Evolutionary conservation across 1,140 invertebrate genomes (phyloP).

Genomic region (Drosophila eugracilis): DNA sequence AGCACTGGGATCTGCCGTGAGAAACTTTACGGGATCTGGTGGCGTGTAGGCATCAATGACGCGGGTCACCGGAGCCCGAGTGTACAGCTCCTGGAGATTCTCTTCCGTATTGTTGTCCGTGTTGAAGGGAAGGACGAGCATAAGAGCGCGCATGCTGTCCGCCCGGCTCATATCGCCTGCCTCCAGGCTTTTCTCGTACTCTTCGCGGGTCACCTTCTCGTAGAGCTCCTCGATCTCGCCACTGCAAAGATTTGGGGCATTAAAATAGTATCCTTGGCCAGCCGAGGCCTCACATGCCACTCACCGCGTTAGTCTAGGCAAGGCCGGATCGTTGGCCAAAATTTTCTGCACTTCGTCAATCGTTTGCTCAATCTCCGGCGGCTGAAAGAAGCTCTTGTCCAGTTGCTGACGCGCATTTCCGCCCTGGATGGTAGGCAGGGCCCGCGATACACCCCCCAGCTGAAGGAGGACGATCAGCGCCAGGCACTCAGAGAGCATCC

Average conservation of each 20-base stretch:
- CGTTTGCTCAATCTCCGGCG: conserved; percentile 84
- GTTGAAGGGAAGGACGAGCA: conserved; percentile 87
- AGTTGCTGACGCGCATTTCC: conserved; percentile 59
- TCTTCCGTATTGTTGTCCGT: conserved; percentile 85
- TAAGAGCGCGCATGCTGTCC: conserved; percentile 86
- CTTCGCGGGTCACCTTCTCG: conserved; percentile 86
- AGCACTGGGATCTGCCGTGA: conserved; percentile 69
- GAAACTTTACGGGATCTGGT: conserved; percentile 74
- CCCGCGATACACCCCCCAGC: conserved; percentile 19
- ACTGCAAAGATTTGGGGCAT: conserved; percentile 45
- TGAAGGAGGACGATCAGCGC: conserved; percentile 25
- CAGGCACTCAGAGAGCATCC: conserved; percentile 34
- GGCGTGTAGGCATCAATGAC: conserved; percentile 78
- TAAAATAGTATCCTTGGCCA: neutral
- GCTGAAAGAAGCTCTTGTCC: conserved; percentile 76
- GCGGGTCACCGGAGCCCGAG: conserved; percentile 75
- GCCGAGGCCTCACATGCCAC: neutral
- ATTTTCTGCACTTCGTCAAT: conserved; percentile 87
- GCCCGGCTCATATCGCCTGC: conserved; percentile 84
- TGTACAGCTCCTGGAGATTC: conserved; percentile 83
- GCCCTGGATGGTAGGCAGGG: conserved; percentile 64
- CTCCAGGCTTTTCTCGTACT: conserved; percentile 81
- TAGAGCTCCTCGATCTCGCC: conserved; percentile 87
- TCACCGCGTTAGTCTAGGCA: conserved; percentile 86
- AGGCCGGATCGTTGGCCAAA: conserved; percentile 85